These are phyloP conservation scores for Melieria omissa DNA, from an alignment of 2,888 invertebrate species.

Conservation along the genomic window DNA sequence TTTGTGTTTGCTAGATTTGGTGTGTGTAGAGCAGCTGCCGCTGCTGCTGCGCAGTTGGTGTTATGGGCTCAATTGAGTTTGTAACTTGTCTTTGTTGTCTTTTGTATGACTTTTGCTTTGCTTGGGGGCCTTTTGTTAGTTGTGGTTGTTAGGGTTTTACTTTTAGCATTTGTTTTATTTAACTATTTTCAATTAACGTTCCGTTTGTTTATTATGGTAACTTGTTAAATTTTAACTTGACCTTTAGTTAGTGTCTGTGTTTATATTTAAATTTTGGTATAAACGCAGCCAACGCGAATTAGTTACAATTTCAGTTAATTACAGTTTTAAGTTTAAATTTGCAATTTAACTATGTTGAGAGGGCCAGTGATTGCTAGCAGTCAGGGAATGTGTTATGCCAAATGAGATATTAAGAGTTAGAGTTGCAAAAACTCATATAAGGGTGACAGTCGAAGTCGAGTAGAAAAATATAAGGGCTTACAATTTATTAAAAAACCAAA, in stretches of 20 bases:
- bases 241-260: constrained; percentile 23
- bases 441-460: background rate
- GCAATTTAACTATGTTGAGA: background rate
- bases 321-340: background rate
- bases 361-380: background rate
- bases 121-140: no score
- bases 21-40: no score
- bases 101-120: no score
- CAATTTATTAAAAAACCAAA: no score
- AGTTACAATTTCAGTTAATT: background rate
- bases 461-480: no score
- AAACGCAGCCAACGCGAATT: background rate
- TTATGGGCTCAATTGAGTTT: background rate
- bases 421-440: background rate
- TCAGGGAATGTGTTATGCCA: background rate
- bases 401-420: background rate
- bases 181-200: background rate
- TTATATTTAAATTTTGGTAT: background rate
- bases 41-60: no score
- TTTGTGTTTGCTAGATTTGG: no score
- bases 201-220: background rate
- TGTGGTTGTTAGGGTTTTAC: no score
- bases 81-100: background rate
- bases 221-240: background rate
- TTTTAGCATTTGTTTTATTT: constrained; percentile 18